A percentile compares a stretch with the other conserved stretches of the same genome.
Evolutionary conservation across 2,888 invertebrate species (phyloP).

Genomic region (Crioceris asparagi): DNA sequence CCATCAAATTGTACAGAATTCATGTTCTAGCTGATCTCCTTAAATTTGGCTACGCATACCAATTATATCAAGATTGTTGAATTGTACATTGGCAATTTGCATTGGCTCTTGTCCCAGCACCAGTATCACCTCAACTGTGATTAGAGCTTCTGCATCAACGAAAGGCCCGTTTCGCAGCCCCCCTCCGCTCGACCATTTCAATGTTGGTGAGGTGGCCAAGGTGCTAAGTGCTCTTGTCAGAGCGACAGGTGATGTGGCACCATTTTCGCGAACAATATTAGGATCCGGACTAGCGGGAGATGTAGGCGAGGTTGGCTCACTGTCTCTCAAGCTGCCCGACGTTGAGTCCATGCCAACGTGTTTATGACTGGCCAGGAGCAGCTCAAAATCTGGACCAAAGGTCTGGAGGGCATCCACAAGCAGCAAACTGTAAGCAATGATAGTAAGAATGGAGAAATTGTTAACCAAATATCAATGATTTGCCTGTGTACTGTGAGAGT

Average conservation of each 20-base stretch:
- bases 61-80: slow-evolving; percentile 90
- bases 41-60: no score
- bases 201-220: slow-evolving; percentile 31
- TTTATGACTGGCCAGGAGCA: slow-evolving; percentile 88
- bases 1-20: no score
- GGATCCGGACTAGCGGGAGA: slow-evolving; percentile 69
- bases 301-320: slow-evolving; percentile 82
- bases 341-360: slow-evolving; percentile 91
- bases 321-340: slow-evolving; percentile 85
- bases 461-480: no score
- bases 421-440: no score
- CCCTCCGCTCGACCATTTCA: slow-evolving; percentile 15
- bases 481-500: slow-evolving; percentile 84
- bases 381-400: slow-evolving; percentile 89
- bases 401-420: slow-evolving; percentile 92
- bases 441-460: no score
- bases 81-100: slow-evolving; percentile 78
- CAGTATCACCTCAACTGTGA: slow-evolving; percentile 71
- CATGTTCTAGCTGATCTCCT: no score
- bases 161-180: slow-evolving; percentile 18
- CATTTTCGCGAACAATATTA: slow-evolving; percentile 22
- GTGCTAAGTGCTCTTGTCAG: slow-evolving; percentile 45
- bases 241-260: slow-evolving; percentile 43
- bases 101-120: slow-evolving; percentile 42
- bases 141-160: slow-evolving; percentile 57